phyloP scores from a whole-genome alignment of 2,113 vertebrate species.

The Poecile atricapillus region DNA sequence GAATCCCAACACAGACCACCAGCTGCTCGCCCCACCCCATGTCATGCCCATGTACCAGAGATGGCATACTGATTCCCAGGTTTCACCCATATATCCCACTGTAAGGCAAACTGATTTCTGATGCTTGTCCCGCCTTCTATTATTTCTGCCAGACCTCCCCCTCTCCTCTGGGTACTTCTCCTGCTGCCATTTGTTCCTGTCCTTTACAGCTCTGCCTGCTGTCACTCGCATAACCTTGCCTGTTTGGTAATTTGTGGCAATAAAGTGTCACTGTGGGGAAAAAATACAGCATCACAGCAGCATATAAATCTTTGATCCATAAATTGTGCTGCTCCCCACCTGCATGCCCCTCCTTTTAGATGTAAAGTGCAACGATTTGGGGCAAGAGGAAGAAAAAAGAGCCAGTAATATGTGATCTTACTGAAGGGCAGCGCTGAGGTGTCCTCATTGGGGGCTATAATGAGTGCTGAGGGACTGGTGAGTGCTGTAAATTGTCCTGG shows the following conservation, averaged over 20 bases:
- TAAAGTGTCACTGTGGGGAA: constrained; percentile 55
- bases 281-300: constrained; percentile 22
- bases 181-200: neutral
- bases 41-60: neutral
- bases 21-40: rapidly evolving
- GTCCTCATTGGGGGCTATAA: neutral
- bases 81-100: neutral
- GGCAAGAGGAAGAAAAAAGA: constrained; percentile 24
- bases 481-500: neutral
- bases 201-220: constrained; percentile 40
- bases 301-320: constrained; percentile 56
- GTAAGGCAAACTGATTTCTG: neutral
- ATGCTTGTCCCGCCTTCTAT: neutral
- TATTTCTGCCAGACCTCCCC: constrained; percentile 21
- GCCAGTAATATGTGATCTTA: neutral
- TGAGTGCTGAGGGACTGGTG: neutral
- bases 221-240: constrained; percentile 41
- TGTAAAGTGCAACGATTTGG: constrained; percentile 47
- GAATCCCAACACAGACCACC: neutral
- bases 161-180: constrained; percentile 15
- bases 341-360: neutral
- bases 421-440: neutral
- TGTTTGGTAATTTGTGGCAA: constrained; percentile 63
- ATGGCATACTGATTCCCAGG: neutral
- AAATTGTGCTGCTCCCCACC: constrained; percentile 12